These are phyloP conservation scores for Pitta sordida DNA, from an alignment of 2,113 vertebrate genomes.

Conservation along the genomic window DNA sequence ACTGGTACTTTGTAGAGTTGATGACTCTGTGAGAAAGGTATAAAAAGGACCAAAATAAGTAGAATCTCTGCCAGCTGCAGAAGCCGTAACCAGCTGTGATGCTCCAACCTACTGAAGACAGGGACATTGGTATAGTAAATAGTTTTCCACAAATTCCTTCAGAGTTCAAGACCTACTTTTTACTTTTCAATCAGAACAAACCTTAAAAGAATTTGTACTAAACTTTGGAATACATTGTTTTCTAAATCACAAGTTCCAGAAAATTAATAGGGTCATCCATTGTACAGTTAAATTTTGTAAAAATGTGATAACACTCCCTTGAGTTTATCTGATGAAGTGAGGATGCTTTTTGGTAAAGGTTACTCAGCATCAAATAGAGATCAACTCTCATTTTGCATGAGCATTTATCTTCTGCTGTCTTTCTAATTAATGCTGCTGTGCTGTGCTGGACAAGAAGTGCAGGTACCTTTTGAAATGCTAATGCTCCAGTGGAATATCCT, in stretches of 20 bases:
- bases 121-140: not conserved
- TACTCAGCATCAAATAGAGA: not conserved
- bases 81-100: not conserved
- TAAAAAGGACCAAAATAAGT: not conserved
- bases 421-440: slow-evolving; percentile 16
- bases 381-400: not conserved
- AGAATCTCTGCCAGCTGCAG: not conserved
- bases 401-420: slow-evolving; percentile 16
- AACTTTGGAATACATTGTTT: not conserved
- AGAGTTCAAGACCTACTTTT: not conserved
- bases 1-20: not conserved
- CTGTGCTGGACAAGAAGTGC: not conserved
- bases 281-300: not conserved
- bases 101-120: not conserved
- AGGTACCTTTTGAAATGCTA: slow-evolving; percentile 46
- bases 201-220: not conserved
- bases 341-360: not conserved
- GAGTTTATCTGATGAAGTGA: not conserved
- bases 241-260: not conserved
- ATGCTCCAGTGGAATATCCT: not conserved
- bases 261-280: not conserved
- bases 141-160: not conserved
- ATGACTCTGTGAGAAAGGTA: not conserved
- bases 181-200: not conserved
- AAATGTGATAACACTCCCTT: not conserved